Base-by-base conservation (phyloP, 2,888 invertebrate genomes). In the Cephus nigrinus region DNA sequence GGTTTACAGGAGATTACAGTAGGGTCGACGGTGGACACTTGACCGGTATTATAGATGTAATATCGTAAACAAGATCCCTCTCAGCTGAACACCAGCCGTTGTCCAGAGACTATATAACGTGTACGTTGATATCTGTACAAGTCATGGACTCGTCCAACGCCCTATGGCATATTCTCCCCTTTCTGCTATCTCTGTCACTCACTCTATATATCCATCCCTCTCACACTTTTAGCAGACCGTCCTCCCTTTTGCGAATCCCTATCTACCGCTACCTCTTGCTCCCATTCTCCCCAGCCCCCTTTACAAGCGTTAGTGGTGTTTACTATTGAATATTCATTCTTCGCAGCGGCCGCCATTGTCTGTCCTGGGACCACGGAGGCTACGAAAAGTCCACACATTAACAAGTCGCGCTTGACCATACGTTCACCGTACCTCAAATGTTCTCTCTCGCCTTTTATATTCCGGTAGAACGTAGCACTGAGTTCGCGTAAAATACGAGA, bases 311-410 rank as follows among this genome's bases (percentile, higher is more conserved):
- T 69, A 73, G 36, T 79, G 55, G 80, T 89, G 88, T 88, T 89
- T 89, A 86, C 88, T 80, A 83, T 86, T 89, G 89, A 89, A 89
- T 89, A 89, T 89, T 89, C 89, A 89, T 89, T 88, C 88, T 88
- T 88, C 80, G 80, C 81, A 77, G 76, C 79, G 69, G 73, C 68
- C 78, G 15, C 69, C 75, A 31, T 73, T 32, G 32, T 75, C 40
- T 34, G 40, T 69, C 69, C 69, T 69, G 75, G 15, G n/a, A 74
- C 72, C 71, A 68, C 40, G 68, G 73, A 77, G 84, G 81, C 82
- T 82, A 83, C 81, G 77, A 75, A 82, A 81, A 84, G 84, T 86
- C 84, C 80, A 84, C 86, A 84, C 85, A 83, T 85, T 88, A 85
- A 84, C 82, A 76, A 75, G 75, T 73, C 73, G 31, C 31, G 76